Evolutionary conservation across 2,888 invertebrate genomes (phyloP).

Genomic region (Tromatobia lineatoria): DNA sequence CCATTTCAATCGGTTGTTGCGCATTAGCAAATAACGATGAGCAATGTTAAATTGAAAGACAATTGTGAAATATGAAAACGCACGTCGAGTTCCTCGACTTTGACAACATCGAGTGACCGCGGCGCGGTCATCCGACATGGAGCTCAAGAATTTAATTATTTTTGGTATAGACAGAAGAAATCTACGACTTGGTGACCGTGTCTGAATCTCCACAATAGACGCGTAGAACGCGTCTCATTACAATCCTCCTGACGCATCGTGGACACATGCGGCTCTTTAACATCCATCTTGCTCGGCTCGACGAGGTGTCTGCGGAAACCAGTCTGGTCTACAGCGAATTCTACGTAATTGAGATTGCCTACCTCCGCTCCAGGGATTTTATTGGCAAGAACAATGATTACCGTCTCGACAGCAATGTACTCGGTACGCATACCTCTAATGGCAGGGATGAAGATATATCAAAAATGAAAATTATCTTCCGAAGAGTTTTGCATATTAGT

Average conservation of each 20-base stretch:
- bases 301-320: not conserved
- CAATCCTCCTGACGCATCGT: conserved; percentile 51
- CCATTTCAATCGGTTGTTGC: too few relatives aligned
- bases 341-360: not conserved
- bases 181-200: conserved; percentile 10
- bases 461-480: not conserved
- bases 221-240: conserved; percentile 58
- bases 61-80: not conserved
- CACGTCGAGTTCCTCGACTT: not conserved
- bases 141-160: conserved; percentile 27
- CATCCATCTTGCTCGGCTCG: conserved; percentile 21
- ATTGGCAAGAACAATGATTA: conserved; percentile 44
- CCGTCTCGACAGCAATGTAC: conserved; percentile 3
- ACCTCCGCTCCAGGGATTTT: not conserved
- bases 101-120: not conserved
- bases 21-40: too few relatives aligned
- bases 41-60: not conserved
- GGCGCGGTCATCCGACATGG: not conserved
- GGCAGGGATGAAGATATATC: not conserved
- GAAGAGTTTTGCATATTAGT: not conserved
- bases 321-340: conserved; percentile 26
- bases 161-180: conserved; percentile 22
- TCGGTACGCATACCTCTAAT: conserved; percentile 12
- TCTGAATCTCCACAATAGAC: conserved; percentile 51
- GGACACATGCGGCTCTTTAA: conserved; percentile 21